Evolutionary conservation across 2,888 invertebrate genomes (phyloP), one percentile per base, ranked within the genome.

Genomic region (Cerceris rybyensis): DNA sequence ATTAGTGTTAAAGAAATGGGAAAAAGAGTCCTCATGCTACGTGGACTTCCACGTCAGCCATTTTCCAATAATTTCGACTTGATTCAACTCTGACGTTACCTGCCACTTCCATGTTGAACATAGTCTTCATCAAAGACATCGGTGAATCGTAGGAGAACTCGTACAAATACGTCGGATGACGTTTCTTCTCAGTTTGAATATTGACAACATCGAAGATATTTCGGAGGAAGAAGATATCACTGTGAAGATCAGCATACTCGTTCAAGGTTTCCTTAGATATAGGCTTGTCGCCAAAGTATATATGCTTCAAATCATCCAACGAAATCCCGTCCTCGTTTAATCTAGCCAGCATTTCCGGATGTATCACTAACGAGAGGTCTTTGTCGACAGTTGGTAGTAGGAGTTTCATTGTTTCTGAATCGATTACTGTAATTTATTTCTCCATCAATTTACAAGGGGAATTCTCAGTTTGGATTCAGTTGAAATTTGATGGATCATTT

Each of bases 101-200:
- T 70, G 86, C 66, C 1, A 84, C 1, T 6, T 82, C 66, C 13
- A 86, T 9, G 0, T 83, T 76, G 0, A 81, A 58, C 0, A 79
- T 0, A 6, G 14, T 50, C 55, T 88, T 90, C 9, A 79, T 7
- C 0, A 84, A 1, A 0, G 90, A 85, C 0, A 60, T 13, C 13
- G 82, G 70, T 13, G 80, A 81, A 6, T 89, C 87, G 60, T 87
- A 90, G 7, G 83, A 82, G 72, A 91, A 90, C 50, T 84, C 81
- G 43, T 92, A 92, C 6, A 88, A 65, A 58, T 90, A 92, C 4
- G 88, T 89, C 0, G 87, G 50, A 6, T 13, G 16, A 0, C 52
- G 6, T 8, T 16, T 11, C 55, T 69, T 68, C 7, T 69, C 50
- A 1, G 79, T 59, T 70, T 91, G 91, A 6, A 73, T 28, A 28